These are phyloP conservation scores for Oscheius sp. DNA, from an alignment of 2,888 invertebrate genomes.

Conservation along the genomic window DNA sequence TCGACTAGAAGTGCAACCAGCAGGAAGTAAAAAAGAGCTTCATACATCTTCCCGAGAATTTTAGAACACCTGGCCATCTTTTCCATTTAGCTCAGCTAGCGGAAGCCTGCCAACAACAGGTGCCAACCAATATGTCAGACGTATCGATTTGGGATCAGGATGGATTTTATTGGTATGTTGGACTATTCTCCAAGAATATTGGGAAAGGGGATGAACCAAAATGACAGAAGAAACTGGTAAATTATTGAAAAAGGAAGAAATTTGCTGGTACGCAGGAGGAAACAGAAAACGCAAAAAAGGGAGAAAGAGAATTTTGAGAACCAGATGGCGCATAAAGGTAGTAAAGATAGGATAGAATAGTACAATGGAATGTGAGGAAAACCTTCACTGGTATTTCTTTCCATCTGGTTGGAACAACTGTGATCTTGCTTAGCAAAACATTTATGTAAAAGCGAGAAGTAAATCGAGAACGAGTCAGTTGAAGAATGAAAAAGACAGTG, in stretches of 20 bases:
- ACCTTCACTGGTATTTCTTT: no score
- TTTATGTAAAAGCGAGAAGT: no score
- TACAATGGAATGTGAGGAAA: no score
- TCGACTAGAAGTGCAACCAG: background rate
- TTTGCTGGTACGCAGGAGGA: background rate
- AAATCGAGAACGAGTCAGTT: no score
- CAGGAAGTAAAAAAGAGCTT: background rate
- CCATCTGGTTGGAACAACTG: no score
- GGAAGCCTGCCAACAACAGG: conserved; percentile 28
- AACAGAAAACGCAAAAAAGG: background rate
- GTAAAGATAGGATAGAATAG: no score
- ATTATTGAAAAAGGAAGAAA: background rate
- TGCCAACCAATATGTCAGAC: conserved; percentile 28
- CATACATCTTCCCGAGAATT: background rate
- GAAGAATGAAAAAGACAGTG: background rate
- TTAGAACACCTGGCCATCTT: background rate
- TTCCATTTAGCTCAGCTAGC: conserved; percentile 10
- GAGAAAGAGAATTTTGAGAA: background rate
- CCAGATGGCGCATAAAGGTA: no score
- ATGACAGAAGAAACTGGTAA: background rate
- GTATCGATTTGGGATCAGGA: conserved; percentile 19
- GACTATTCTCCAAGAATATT: no score
- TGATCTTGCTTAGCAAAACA: no score
- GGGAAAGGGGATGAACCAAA: no score
- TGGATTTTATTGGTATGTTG: no score